Conservation (phyloP, 1,140 invertebrate species). For the Formica selysi region DNA sequence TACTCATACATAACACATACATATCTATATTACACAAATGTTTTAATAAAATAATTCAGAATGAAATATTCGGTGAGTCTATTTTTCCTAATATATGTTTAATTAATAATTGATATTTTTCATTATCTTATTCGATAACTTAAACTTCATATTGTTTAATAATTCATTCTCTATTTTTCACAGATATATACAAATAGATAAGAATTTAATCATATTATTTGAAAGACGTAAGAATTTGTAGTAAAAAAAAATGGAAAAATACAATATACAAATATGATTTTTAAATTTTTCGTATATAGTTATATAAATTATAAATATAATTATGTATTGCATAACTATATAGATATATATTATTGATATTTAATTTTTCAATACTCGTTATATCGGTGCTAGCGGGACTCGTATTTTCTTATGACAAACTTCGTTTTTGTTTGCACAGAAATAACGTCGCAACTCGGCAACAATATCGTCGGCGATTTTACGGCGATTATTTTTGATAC, state of each 20-base stretch:
- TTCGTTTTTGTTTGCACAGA: background rate
- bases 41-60: constrained; percentile 19
- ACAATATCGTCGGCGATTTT: background rate
- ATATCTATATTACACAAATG: constrained; percentile 23
- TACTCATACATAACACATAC: background rate
- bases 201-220: no score
- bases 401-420: background rate
- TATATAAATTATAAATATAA: no score
- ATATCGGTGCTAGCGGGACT: background rate
- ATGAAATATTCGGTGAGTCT: background rate
- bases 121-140: no score
- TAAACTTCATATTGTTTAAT: no score
- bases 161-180: no score
- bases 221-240: no score
- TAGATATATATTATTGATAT: no score
- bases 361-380: background rate
- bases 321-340: no score
- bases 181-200: no score
- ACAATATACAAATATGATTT: no score
- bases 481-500: constrained; percentile 26
- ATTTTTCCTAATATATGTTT: background rate
- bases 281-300: no score
- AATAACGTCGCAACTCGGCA: background rate
- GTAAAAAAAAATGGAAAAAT: no score
- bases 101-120: background rate